Base-by-base conservation (phyloP, 2,888 invertebrate species). In the Ligdia adustata region DNA sequence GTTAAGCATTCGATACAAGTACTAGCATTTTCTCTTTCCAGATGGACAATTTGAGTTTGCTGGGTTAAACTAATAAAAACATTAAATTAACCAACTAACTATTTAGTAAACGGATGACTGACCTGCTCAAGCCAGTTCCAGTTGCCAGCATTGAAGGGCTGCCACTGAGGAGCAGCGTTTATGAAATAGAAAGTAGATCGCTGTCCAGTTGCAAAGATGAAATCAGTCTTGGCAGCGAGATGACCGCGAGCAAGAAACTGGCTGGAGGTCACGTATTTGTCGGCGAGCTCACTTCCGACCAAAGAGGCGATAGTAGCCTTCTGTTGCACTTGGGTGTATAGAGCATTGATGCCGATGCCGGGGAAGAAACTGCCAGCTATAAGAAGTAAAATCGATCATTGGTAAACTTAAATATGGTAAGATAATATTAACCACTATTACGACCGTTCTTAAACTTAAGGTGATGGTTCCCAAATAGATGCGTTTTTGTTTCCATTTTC, bases 91-190 rank as follows among this genome's bases (percentile, higher is more conserved):
- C n/a, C n/a, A n/a, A n/a, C n/a, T n/a, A n/a, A n/a, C n/a, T n/a
- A n/a, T n/a, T n/a, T n/a, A n/a, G n/a, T n/a, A n/a, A n/a, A n/a
- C n/a, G 1, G 14, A 15, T 9, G 1, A 11, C 14, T 46, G 41
- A 82, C 84, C 58, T 73, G 78, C 62, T 92, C 92, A n/a, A 92
- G 69, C 43, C 63, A 73, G 69, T 89, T 86, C 92, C 92, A 93
- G 69, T 92, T 92, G n/a, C 92, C 91, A 44, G 76, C 90, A 55
- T 93, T 93, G 62, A 93, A 91, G 0, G 83, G 83, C 45, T 93
- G 92, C 94, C 94, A 94, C 57, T 94, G 94, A 1, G 94, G 94
- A 1, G 92, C 92, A 1, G 90, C 90, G 64, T 94, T 94, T 35
- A 93, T 78, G 63, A 92, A 93, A 71, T 92, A 92, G 73, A 93